Percentiles rank a stretch among this genome's conserved stretches.
phyloP scores from a whole-genome alignment of 1,140 invertebrate genomes.

The Rhysida immarginata region DNA sequence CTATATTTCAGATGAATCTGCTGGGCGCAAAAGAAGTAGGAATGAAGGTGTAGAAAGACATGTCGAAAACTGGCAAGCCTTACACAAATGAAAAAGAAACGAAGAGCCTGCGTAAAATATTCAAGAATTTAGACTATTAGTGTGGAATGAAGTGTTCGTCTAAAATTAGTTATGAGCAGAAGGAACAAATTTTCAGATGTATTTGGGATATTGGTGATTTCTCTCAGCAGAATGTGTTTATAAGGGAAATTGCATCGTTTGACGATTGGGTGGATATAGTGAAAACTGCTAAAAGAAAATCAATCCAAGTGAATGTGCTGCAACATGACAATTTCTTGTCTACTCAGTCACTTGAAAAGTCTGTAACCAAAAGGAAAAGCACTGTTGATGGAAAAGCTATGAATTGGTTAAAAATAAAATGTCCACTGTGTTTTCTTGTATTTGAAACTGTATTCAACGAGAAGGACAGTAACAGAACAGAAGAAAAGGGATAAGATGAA shows the following conservation, averaged over 20 bases:
- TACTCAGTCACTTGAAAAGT: not conserved
- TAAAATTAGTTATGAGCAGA: not conserved
- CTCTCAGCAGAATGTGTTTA: not conserved
- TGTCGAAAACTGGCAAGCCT: not conserved
- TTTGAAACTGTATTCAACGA: not conserved
- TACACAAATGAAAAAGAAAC: not conserved
- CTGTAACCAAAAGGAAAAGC: not conserved
- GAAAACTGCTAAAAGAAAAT: not conserved
- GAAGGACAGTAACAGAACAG: not conserved
- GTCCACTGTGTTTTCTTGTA: not conserved
- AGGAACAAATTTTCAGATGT: not conserved
- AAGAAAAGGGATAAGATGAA: not conserved
- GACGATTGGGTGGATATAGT: not conserved
- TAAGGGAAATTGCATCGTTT: not conserved
- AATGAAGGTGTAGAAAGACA: not conserved
- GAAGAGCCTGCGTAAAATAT: not conserved
- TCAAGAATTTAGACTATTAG: not conserved
- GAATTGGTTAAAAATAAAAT: not conserved
- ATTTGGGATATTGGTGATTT: not conserved
- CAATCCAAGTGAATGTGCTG: not conserved
- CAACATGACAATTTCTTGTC: not conserved
- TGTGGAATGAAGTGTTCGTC: not conserved
- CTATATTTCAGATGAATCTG: not conserved
- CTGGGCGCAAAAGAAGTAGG: not conserved
- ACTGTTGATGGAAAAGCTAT: not conserved